Percentiles rank a stretch among this genome's conserved stretches.
phyloP scores from a whole-genome alignment of 2,888 invertebrate species.

The Cremastobaeus sp. region DNA sequence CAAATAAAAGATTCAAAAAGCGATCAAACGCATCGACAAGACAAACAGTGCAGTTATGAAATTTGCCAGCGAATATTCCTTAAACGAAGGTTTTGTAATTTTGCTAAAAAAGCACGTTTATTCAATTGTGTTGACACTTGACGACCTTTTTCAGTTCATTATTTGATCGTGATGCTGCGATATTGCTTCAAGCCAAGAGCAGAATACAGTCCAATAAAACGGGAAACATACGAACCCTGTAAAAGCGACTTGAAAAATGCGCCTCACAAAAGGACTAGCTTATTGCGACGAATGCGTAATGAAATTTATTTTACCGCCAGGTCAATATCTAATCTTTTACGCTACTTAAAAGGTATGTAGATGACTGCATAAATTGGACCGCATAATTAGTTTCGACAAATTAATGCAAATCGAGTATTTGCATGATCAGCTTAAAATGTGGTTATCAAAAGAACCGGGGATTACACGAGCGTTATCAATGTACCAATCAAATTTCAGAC shows the following conservation, averaged over 20 bases:
- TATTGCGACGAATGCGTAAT: conserved; percentile 26
- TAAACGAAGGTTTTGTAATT: too few relatives aligned
- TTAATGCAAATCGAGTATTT: background rate
- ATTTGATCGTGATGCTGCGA: conserved; percentile 70
- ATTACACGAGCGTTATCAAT: too few relatives aligned
- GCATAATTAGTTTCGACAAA: background rate
- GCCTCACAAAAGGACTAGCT: conserved; percentile 7
- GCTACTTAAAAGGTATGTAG: conserved; percentile 22
- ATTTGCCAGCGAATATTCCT: too few relatives aligned
- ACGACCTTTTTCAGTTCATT: conserved; percentile 71
- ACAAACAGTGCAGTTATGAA: background rate
- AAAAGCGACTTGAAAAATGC: conserved; percentile 1
- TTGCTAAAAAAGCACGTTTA: background rate
- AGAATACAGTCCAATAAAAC: background rate
- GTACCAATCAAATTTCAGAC: conserved; percentile 53
- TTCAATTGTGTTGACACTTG: too few relatives aligned
- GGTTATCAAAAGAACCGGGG: too few relatives aligned
- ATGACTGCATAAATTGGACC: background rate
- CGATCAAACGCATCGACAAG: too few relatives aligned
- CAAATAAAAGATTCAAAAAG: background rate
- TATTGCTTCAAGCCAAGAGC: conserved; percentile 61
- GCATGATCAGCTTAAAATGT: background rate
- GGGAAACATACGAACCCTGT: background rate
- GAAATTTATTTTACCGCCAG: conserved; percentile 8
- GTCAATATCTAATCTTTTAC: background rate